Conservation (phyloP, 2,888 invertebrate species). For the Agonopterix heracliana region DNA sequence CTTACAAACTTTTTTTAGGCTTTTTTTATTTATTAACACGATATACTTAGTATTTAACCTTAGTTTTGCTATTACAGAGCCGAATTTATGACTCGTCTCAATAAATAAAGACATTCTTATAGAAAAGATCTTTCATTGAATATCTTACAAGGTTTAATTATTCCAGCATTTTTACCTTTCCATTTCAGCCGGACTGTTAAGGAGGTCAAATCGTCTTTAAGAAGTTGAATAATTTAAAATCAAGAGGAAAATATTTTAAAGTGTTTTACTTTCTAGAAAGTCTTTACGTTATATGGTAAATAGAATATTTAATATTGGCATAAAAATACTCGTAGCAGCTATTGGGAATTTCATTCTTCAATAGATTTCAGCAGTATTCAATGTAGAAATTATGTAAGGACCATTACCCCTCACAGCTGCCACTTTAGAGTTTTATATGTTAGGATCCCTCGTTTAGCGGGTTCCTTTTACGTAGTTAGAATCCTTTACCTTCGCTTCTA, state of each 20-base stretch:
- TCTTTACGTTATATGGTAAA: neutral
- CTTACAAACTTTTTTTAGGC: no score
- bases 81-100: neutral
- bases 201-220: slow-evolving; percentile 1
- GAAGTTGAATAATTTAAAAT: slow-evolving; percentile 4
- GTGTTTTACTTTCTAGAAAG: neutral
- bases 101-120: neutral
- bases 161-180: slow-evolving; percentile 2
- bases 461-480: neutral
- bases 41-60: no score
- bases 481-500: neutral
- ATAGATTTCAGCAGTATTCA: slow-evolving; percentile 32
- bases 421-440: slow-evolving; percentile 39
- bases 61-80: no score
- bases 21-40: no score
- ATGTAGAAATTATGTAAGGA: slow-evolving; percentile 45
- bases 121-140: neutral
- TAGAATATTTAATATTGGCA: no score
- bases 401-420: slow-evolving; percentile 56
- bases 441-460: neutral
- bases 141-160: slow-evolving; percentile 1
- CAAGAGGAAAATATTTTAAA: neutral
- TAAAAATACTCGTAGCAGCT: no score
- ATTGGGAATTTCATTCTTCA: slow-evolving; percentile 23
- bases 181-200: slow-evolving; percentile 1